These are phyloP conservation scores for Clarias laeviceps DNA, from an alignment of 2,797 vertebrate species.

Conservation along the genomic window DNA sequence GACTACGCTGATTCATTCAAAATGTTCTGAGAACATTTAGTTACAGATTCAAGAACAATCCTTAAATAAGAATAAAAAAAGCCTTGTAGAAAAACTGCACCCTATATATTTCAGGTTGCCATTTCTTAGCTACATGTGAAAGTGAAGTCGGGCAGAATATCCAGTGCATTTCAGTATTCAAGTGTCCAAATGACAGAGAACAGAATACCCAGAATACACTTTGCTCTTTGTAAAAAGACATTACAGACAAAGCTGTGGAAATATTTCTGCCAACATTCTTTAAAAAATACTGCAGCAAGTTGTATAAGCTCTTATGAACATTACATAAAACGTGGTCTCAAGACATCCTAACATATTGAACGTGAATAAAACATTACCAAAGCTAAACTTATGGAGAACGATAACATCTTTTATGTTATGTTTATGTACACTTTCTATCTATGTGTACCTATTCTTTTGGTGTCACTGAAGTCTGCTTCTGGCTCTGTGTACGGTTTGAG, in stretches of 20 bases:
- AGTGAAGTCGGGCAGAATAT: neutral
- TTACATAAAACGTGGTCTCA: neutral
- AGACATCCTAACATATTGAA: neutral
- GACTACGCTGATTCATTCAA: neutral
- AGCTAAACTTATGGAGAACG: too few species aligned
- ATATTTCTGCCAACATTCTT: neutral
- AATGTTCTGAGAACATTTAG: neutral
- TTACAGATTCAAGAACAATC: neutral
- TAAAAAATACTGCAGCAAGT: neutral
- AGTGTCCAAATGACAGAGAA: neutral
- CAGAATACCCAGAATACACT: neutral
- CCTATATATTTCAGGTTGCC: neutral
- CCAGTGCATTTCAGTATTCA: neutral
- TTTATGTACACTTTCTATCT: neutral
- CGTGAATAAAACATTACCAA: neutral
- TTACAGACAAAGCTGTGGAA: neutral
- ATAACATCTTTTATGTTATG: neutral
- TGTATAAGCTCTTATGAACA: neutral
- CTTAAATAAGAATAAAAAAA: neutral
- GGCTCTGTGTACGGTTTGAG: constrained; percentile 85
- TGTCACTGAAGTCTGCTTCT: constrained; percentile 84
- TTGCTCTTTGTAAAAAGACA: neutral
- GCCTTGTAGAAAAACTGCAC: neutral
- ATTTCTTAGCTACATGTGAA: neutral
- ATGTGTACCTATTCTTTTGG: constrained; percentile 76